Base-by-base conservation (phyloP, 2,888 invertebrate species). In the Odontocerum albicorne region DNA sequence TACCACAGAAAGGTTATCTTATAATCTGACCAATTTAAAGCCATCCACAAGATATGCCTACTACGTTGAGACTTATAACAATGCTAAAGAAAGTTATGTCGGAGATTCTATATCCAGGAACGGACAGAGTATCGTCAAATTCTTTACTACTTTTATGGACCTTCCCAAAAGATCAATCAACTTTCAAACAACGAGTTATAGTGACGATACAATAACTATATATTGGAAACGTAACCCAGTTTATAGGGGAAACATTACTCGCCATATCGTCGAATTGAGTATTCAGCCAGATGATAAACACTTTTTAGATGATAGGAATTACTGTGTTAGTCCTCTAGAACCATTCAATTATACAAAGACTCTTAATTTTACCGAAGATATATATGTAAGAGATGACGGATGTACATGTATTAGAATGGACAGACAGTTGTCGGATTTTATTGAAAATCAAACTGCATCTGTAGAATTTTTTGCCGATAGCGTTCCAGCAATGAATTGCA, bases 11-110 rank as follows among this genome's bases (percentile, higher is more conserved):
- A 42, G 32, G 20, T 13, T 54, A 4, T 36, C 43, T 7, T 66
- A 68, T 22, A 64, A 62, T 19, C 65, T 82, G 16, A 65, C 70
- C 0, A 70, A 77, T 39, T 70, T 92, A 13, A 73, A 81, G 55
- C 85, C 88, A 0, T 82, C 78, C 67, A 88, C 88, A 0, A 77
- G 77, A 39, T 94, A 94, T 68, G 88, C 85, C 0, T 82, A 82
- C 53, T 87, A 88, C 66, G 81, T 93, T 8, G 84, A 86, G 66
- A 85, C 87, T 0, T 82, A 83, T 63, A 79, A 79, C 40, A 75
- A 75, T 27, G 67, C 73, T 3, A 67, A 80, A 8, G 62, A 70
- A 8, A 75, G 78, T 63, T 71, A 82, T 61, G 70, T 66, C 38
- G 80, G 82, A 3, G 69, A 8, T 70, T 16, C 49, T 1, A 16